phyloP scores from a whole-genome alignment of 37 sponge, comb jelly and placozoan genomes.

The Aphrocallistes beatrix region DNA sequence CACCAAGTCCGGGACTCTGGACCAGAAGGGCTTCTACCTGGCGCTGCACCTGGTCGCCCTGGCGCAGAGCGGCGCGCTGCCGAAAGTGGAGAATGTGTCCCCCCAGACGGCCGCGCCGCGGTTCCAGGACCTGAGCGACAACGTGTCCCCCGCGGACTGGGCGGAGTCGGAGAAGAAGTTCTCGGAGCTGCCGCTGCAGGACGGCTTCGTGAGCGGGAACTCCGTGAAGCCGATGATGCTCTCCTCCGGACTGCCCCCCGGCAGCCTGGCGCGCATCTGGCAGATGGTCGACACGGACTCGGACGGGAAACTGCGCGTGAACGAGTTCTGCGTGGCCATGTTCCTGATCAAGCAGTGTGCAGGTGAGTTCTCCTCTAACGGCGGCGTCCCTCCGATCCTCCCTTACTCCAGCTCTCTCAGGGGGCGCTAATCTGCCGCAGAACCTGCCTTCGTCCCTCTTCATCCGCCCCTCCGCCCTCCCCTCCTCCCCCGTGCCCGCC shows the following conservation, averaged over 20 bases:
- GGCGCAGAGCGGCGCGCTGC: not conserved
- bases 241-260: not conserved
- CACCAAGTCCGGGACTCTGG: constrained; percentile 23
- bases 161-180: not conserved
- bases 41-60: constrained; percentile 29
- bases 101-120: not conserved
- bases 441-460: not conserved
- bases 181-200: not conserved
- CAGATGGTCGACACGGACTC: constrained; percentile 8
- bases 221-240: not conserved
- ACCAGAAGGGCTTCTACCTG: constrained; percentile 19
- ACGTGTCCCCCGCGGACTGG: not conserved
- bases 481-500: not conserved
- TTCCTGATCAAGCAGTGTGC: constrained; percentile 13
- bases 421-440: not conserved
- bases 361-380: not conserved
- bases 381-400: not conserved
- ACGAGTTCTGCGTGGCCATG: not conserved
- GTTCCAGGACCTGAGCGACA: not conserved
- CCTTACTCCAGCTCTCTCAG: not conserved
- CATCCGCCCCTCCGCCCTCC: not conserved
- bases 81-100: constrained; percentile 11
- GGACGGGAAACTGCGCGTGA: not conserved
- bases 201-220: not conserved
- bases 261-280: not conserved